Evolutionary conservation across 2,113 vertebrate genomes (phyloP), one percentile per base, ranked within the genome.

Genomic region (Aphyosemion australe): DNA sequence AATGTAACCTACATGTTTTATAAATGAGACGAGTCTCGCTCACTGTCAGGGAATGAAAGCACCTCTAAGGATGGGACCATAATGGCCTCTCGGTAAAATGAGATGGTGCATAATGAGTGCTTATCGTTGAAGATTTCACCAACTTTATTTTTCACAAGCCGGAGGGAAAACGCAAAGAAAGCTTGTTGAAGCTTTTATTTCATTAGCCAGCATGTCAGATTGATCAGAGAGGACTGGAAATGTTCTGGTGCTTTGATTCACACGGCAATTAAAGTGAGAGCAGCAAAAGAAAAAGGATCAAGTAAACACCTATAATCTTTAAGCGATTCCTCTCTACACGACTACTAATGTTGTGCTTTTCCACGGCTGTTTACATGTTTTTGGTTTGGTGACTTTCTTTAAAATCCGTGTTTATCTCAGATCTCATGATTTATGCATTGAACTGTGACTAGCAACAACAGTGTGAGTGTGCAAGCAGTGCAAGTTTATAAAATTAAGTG

Each of bases 1-100:
- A 84, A 79, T 43, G 60, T 82, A 85, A 79, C 79, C 82, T 85
- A 78, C 75, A 90, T 90, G 87, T 90, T 91, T 93, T 89, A 89
- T 87, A 85, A 86, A 90, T 91, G 88, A 89, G 86, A 70, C 76
- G 76, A 85, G 72, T 78, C 84, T 82, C 76, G 60, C 84, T 84
- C 84, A 83, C 85, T 86, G 76, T 83, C 79, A 79, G 77, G 80
- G 84, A 90, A 76, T 74, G 82, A 83, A 87, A 87, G 86, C 82
- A 80, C 57, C 79, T 85, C 83, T 82, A 74, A 73, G 76, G 71
- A 82, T 80, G 83, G 62, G 12, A 72, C 73, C 67, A 59, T 90
- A 87, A 91, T 87, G 79, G 87, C 80, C 70, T 84, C 80, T 84
- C 86, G 77, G 86, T 85, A 84, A 88, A 89, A 85, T 75, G 75